Conservation (phyloP, 2,113 vertebrate genomes). For the Dicentrarchus labrax region DNA sequence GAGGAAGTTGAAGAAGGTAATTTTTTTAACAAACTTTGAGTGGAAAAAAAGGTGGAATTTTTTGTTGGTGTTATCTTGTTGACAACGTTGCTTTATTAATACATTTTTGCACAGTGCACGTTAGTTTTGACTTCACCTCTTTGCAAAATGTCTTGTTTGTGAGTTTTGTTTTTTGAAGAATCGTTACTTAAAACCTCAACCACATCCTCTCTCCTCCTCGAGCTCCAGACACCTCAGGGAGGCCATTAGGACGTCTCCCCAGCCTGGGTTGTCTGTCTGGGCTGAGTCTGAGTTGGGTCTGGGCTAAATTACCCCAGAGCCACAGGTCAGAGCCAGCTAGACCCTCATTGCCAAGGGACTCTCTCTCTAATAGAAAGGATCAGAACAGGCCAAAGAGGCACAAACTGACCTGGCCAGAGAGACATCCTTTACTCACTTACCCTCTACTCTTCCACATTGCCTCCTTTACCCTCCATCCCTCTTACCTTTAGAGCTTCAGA, state of each 20-base stretch:
- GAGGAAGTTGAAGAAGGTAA: slow-evolving; percentile 15
- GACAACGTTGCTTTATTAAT: background rate
- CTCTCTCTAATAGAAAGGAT: slow-evolving; percentile 75
- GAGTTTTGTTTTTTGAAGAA: slow-evolving; percentile 34
- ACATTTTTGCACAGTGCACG: background rate
- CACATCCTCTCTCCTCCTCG: slow-evolving; percentile 31
- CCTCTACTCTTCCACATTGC: slow-evolving; percentile 50
- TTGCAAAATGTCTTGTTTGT: slow-evolving; percentile 6
- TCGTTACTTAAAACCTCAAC: slow-evolving; percentile 46
- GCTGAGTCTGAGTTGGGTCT: slow-evolving; percentile 53
- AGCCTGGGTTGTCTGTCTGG: slow-evolving; percentile 55
- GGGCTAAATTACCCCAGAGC: slow-evolving; percentile 80
- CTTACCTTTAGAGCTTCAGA: slow-evolving; percentile 48
- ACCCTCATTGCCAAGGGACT: slow-evolving; percentile 66
- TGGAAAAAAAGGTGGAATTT: too few relatives aligned
- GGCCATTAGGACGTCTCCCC: slow-evolving; percentile 74
- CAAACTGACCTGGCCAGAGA: slow-evolving; percentile 69
- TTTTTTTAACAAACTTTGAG: slow-evolving; percentile 6
- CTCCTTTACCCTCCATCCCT: slow-evolving; percentile 35
- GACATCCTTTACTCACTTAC: slow-evolving; percentile 70
- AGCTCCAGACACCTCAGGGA: slow-evolving; percentile 76
- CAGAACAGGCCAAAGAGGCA: slow-evolving; percentile 73
- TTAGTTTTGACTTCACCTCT: background rate
- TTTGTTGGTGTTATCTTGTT: background rate
- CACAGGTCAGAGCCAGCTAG: slow-evolving; percentile 77